Conservation (phyloP, 2,113 vertebrate genomes). For the Drymodes brunneopygia region DNA sequence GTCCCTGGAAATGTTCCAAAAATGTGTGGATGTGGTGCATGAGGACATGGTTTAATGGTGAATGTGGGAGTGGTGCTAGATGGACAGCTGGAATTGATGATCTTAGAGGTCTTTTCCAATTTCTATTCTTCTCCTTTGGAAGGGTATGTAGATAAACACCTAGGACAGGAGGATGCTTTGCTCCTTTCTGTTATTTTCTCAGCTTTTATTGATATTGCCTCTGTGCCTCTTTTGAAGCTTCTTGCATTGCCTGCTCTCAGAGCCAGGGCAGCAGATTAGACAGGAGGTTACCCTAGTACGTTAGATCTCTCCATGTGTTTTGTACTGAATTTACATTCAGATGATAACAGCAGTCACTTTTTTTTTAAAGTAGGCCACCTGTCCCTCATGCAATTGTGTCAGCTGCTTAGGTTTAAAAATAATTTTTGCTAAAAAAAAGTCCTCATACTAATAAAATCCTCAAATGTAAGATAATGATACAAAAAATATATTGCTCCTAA, state of each 20-base stretch:
- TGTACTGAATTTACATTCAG: not conserved
- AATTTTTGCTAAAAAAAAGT: not conserved
- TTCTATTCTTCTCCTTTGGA: not conserved
- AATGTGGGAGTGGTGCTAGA: not conserved
- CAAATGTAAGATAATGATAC: not conserved
- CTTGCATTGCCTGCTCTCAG: not conserved
- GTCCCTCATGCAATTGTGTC: slow-evolving; percentile 22
- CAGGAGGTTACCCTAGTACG: not conserved
- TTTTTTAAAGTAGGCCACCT: slow-evolving; percentile 38
- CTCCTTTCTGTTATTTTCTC: not conserved
- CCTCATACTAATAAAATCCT: not conserved
- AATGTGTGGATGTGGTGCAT: not conserved
- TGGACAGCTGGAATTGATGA: not conserved
- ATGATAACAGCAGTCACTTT: not conserved
- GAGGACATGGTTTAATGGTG: not conserved
- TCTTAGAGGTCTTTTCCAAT: not conserved
- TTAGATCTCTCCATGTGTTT: not conserved
- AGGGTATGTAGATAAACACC: not conserved
- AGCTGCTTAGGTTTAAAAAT: slow-evolving; percentile 43
- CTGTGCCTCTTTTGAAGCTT: not conserved
- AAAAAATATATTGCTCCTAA: not conserved
- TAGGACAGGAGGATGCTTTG: not conserved
- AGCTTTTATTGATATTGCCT: not conserved
- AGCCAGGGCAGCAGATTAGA: not conserved
- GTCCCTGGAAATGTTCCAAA: not conserved